phyloP scores from a whole-genome alignment of 2,888 invertebrate species.

The Acrobasis suavella region DNA sequence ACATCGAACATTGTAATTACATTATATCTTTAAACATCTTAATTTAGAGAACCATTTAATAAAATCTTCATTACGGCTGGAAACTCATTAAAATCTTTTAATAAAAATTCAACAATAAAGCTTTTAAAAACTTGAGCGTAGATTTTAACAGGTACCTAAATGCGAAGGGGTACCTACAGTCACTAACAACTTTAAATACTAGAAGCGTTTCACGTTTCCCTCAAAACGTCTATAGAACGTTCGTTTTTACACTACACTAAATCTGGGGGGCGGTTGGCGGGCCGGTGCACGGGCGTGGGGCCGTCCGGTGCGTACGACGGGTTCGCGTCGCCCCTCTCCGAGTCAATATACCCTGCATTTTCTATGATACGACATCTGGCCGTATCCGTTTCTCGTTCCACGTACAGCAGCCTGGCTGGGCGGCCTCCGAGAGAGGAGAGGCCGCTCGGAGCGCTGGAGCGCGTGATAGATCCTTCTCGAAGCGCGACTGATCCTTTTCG shows the following conservation, averaged over 20 bases:
- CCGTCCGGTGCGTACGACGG: constrained; percentile 76
- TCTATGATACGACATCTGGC: constrained; percentile 76
- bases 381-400: constrained; percentile 63
- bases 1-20: constrained; percentile 71
- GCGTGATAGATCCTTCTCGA: constrained; percentile 69
- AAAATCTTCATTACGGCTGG: constrained; percentile 64
- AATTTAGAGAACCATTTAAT: constrained; percentile 58
- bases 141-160: constrained; percentile 73
- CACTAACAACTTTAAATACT: constrained; percentile 74
- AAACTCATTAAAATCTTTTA: constrained; percentile 74
- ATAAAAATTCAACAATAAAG: constrained; percentile 79
- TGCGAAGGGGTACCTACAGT: constrained; percentile 70
- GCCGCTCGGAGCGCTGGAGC: constrained; percentile 62
- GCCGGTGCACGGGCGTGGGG: constrained; percentile 70
- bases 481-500: constrained; percentile 77
- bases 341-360: constrained; percentile 74
- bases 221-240: constrained; percentile 60
- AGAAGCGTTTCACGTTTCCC: constrained; percentile 81
- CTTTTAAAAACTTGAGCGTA: constrained; percentile 79
- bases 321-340: constrained; percentile 68
- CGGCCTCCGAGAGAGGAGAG: constrained; percentile 63
- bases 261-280: constrained; percentile 47
- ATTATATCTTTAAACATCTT: constrained; percentile 65
- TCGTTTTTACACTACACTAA: constrained; percentile 61
- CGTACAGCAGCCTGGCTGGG: constrained; percentile 68